Evolutionary conservation across 2,888 invertebrate genomes (phyloP), one percentile per base, ranked within the genome.

Genomic region (Parnassius mnemosyne): DNA sequence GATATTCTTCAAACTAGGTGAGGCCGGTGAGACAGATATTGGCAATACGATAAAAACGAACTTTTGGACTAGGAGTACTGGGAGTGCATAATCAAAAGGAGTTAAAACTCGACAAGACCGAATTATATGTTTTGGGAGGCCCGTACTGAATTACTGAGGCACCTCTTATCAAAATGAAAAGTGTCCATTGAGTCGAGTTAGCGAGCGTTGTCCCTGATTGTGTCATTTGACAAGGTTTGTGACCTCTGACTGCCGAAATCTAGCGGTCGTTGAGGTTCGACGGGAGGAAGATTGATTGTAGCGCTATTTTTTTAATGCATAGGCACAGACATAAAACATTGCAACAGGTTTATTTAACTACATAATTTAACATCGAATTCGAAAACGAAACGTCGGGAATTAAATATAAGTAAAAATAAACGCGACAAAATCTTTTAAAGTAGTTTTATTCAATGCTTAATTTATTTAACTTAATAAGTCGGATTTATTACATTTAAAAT

Each of bases 131-230:
- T 65, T 52, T 44, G 53, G 25, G 52, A 60, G 63, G 63, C 56
- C 59, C 42, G 59, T 44, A 66, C 20, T 64, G 60, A 50, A 70
- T 70, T 69, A 66, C 53, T 61, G 65, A 66, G 61, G 55, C 59
- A 60, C 64, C 59, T 54, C 61, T 68, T 62, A 63, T 57, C 62
- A 64, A 61, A 66, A 69, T 68, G 65, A 66, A 63, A 67, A 65
- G 65, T 65, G 60, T 53, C 56, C 66, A 59, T 66, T 65, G 66
- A 58, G 59, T 59, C 65, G 65, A 66, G 65, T 66, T 66, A 61
- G 67, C 65, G 73, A 68, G 65, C 71, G 69, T 69, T 59, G 72
- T 69, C 69, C 71, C 71, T 67, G 66, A 61, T 70, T 68, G 71
- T 71, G 67, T 71, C 69, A 69, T 69, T 66, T 62, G 61, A 42